Base-by-base conservation (phyloP, 1,140 invertebrate species). In the Hylyphantes graminicola region DNA sequence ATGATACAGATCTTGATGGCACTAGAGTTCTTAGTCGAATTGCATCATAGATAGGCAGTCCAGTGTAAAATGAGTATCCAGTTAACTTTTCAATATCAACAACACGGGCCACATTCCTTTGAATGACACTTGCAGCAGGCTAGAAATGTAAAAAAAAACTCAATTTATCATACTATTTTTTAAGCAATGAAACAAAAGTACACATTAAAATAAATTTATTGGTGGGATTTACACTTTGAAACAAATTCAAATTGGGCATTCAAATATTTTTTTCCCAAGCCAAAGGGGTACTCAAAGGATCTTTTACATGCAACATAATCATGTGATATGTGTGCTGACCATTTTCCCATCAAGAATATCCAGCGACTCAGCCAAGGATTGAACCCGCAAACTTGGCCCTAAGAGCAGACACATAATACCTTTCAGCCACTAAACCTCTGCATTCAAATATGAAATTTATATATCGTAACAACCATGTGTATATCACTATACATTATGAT, bases 61-160 rank as follows among this genome's bases (percentile, higher is more conserved):
- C 53, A 17, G 76, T 85, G 48, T 65, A 85, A 74, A 85, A 85
- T 64, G 75, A 79, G 11, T 79, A 50, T 9, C 84, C 84, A 65
- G 84, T 79, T 50, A 85, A 67, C 0, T 79, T 76, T 79, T 85
- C 84, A 55, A 85, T 54, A 17, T 78, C 84, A 0, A 67, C 61
- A 57, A 85, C 59, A 17, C 75, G 55, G 57, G 84, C 84, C 11
- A 63, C 55, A 74, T 85, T 76, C 50, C 59, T 85, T 54, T 50
- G 17, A 15, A 85, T 77, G 8, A 77, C 9, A 3, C 15, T 51
- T 17, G 12, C 11, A 10, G 51, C 61, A 61, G 74, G 12, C 82
- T 85, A 35, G 21, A 85, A 85, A 12, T 48, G 67, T 67, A 64
- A 73, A 57, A 67, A 35, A 1, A 35, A 35, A 35, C 35, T 35